Percentiles rank a stretch among this genome's conserved stretches.
Evolutionary conservation across 1,140 invertebrate genomes (phyloP).

Genomic region (Calycopis cecrops): DNA sequence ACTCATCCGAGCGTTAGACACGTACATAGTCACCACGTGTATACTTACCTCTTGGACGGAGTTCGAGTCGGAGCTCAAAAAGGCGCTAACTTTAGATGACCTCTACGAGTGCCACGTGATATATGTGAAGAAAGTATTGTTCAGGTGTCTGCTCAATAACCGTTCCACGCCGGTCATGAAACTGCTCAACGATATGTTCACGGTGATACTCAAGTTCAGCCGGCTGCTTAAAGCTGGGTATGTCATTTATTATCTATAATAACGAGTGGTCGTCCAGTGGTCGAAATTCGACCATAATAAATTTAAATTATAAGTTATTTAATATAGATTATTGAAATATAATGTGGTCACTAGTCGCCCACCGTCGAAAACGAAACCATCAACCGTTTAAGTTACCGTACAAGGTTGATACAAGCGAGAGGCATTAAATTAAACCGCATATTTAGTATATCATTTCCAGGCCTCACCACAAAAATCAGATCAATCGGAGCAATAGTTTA

Average conservation of each 20-base stretch:
- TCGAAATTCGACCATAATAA: too few species aligned
- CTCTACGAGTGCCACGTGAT: constrained; percentile 80
- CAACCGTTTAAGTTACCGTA: too few species aligned
- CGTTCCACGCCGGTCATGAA: constrained; percentile 79
- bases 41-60: constrained; percentile 81
- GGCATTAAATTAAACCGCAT: too few species aligned
- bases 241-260: constrained; percentile 28
- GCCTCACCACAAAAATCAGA: too few species aligned
- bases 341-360: too few species aligned
- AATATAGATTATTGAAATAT: too few species aligned
- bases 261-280: too few species aligned
- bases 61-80: constrained; percentile 80
- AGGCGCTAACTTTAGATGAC: constrained; percentile 79
- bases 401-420: too few species aligned
- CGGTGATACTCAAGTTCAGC: constrained; percentile 83
- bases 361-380: too few species aligned
- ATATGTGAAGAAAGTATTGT: constrained; percentile 84
- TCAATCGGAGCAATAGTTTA: too few species aligned
- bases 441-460: too few species aligned
- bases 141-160: constrained; percentile 81
- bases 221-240: constrained; percentile 65
- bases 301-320: too few species aligned
- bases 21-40: constrained; percentile 82
- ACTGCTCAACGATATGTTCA: constrained; percentile 80
- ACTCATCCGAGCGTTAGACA: constrained; percentile 82